Evolutionary conservation across 35 echinoderm and acorn worm genomes (phyloP).

Genomic region (Ophiothrix spiculata): DNA sequence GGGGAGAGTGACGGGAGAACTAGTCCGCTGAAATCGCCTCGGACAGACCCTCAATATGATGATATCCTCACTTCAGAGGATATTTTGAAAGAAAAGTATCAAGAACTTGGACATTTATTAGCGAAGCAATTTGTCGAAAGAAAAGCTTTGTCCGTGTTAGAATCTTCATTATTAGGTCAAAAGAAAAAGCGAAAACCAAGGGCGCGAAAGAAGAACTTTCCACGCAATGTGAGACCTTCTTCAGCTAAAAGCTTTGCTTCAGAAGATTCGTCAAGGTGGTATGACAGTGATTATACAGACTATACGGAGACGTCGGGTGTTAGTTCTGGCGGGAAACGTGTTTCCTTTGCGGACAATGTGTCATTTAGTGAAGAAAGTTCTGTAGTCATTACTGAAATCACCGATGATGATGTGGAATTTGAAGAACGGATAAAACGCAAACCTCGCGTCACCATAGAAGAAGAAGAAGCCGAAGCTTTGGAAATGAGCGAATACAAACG

Average conservation of each 20-base stretch:
- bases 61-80: background rate
- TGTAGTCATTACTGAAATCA: background rate
- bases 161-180: background rate
- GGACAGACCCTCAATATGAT: background rate
- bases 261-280: background rate
- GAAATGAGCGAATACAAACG: background rate
- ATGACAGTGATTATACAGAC: background rate
- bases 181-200: background rate
- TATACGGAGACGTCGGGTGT: background rate
- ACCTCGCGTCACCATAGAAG: background rate
- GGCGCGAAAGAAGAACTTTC: background rate
- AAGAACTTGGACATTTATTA: background rate
- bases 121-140: background rate
- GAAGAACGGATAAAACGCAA: background rate
- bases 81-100: background rate
- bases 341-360: background rate
- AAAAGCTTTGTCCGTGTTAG: background rate
- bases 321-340: background rate
- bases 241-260: background rate
- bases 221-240: background rate
- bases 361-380: background rate
- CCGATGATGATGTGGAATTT: background rate
- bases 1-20: background rate
- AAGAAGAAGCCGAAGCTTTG: background rate
- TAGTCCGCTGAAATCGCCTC: background rate